Evolutionary conservation across 1,140 invertebrate genomes (phyloP), one percentile per base, ranked within the genome.

Genomic region (Lanistes nyassanus): DNA sequence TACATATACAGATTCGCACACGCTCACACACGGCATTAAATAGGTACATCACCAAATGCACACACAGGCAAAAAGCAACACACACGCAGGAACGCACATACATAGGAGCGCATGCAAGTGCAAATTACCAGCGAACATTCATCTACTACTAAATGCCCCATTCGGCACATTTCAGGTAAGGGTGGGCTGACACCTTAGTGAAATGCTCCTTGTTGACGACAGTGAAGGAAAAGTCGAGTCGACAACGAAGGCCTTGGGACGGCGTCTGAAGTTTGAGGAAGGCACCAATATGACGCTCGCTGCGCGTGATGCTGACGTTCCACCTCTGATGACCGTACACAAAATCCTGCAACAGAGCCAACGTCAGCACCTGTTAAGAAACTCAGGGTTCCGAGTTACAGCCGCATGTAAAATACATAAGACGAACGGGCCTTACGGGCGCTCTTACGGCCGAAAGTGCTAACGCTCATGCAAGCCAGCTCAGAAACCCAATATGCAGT

Each of bases 201-300:
- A 96, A 96, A 86, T 96, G 95, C 79, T 95, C 94, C 19, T 94
- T 92, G 84, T 96, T 96, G 34, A 96, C 91, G 11, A 96, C 91
- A 1, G 94, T 96, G 87, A 96, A 95, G 26, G 93, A 93, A 84
- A 95, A 96, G 87, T 96, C 95, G 55, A 95, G 93, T 84, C 79
- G 82, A 37, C 82, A 83, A 7, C 80, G 79, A 89, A 95, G 92
- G 2, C 89, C 93, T 76, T 94, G 92, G 67, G 93, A 93, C 2
- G 93, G 92, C 76, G 92, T 94, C 31, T 93, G 91, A 92, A 95
- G 94, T 53, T 95, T 94, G 74, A 96, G 90, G 85, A 94, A 96
- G 13, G 95, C 94, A 4, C 95, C 95, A 79, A 95, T 87, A 79
- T 94, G 92, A 85, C 94, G 94, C 83, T 95, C 94, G 39, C 93